A percentile compares a stretch with the other conserved stretches of the same genome.
These are phyloP conservation scores for Lophius piscatorius DNA, from an alignment of 2,113 vertebrate genomes.

Conservation along the genomic window DNA sequence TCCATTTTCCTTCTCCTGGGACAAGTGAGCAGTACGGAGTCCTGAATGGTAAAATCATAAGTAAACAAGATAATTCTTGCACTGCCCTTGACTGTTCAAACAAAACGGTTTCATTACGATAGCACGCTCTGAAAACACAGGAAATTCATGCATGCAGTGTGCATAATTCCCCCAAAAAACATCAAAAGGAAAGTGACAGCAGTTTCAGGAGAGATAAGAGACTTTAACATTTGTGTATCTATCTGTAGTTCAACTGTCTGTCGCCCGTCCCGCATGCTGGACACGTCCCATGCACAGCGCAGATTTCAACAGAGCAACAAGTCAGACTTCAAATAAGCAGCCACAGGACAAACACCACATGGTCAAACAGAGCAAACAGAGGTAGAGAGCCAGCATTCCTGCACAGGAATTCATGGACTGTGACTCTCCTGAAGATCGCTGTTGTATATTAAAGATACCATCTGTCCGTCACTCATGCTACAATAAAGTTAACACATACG, in stretches of 20 bases:
- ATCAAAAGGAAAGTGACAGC: not conserved
- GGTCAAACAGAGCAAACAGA: conserved; percentile 50
- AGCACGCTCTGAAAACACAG: not conserved
- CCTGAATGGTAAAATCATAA: conserved; percentile 27
- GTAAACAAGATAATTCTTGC: conserved; percentile 25
- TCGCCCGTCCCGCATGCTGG: conserved; percentile 37
- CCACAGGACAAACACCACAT: conserved; percentile 64
- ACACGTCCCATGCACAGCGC: conserved; percentile 17
- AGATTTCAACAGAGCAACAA: conserved; percentile 55
- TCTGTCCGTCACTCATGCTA: no score
- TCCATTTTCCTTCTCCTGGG: conserved; percentile 23
- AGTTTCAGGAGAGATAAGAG: conserved; percentile 37
- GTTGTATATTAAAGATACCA: not conserved
- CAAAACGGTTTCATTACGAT: conserved; percentile 1
- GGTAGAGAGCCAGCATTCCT: conserved; percentile 53
- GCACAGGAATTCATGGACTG: conserved; percentile 29
- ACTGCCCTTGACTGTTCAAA: conserved; percentile 34
- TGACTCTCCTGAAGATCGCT: conserved; percentile 5
- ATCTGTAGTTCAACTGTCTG: conserved; percentile 23
- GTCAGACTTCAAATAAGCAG: conserved; percentile 73
- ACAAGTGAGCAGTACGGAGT: not conserved
- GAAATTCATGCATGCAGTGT: conserved; percentile 6
- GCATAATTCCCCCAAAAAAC: not conserved
- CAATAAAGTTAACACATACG: no score
- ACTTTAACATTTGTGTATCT: conserved; percentile 13